Percentiles rank a stretch among this genome's conserved stretches.
phyloP scores from a whole-genome alignment of 2,113 vertebrate genomes.

The Orientallactaga bullata region DNA sequence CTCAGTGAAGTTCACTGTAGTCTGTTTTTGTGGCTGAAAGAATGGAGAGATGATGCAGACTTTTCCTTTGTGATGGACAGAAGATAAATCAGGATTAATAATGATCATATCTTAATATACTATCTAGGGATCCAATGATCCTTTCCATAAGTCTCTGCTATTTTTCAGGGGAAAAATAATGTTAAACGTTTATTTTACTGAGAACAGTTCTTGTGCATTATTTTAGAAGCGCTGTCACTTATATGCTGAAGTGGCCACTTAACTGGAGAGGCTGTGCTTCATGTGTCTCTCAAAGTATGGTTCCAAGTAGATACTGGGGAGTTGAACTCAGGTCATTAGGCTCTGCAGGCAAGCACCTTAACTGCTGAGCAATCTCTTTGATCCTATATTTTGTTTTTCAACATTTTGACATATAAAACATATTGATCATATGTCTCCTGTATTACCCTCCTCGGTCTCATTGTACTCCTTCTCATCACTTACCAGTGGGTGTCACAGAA shows the following conservation, averaged over 20 bases:
- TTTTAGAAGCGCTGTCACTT: not conserved
- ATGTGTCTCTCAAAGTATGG: not conserved
- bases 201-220: conserved; percentile 17
- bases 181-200: not conserved
- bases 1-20: not conserved
- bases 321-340: too few species aligned
- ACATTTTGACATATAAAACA: too few species aligned
- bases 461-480: too few species aligned
- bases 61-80: not conserved
- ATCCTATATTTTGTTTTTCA: too few species aligned
- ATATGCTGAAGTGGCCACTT: not conserved
- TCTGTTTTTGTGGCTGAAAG: not conserved
- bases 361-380: too few species aligned
- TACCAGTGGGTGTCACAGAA: too few species aligned
- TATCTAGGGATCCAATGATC: not conserved
- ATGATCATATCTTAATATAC: not conserved
- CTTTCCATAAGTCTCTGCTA: conserved; percentile 29
- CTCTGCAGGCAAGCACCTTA: too few species aligned
- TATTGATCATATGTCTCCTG: too few species aligned
- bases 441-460: too few species aligned
- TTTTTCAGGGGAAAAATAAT: not conserved
- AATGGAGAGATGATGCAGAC: not conserved
- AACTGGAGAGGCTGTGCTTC: not conserved
- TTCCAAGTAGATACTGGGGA: not conserved
- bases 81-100: not conserved